A percentile compares a stretch with the other conserved stretches of the same genome.
phyloP scores from a whole-genome alignment of 2,888 invertebrate species.

The Pelosia muscerda region DNA sequence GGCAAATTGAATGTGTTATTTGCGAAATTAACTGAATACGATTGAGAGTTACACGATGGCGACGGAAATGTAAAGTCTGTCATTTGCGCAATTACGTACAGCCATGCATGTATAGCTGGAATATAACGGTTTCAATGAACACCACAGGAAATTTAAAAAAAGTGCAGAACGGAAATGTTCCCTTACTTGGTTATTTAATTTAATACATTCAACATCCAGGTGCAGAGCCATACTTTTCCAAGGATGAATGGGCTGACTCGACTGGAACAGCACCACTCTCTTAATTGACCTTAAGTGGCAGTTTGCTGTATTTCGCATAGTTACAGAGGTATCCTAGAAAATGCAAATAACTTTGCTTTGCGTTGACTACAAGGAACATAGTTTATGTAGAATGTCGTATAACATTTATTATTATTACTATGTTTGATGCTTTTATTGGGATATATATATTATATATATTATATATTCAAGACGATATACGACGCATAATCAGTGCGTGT shows the following conservation, averaged over 20 bases:
- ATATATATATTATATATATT: too few relatives aligned
- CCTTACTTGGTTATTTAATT: slow-evolving; percentile 2
- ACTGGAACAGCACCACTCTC: neutral
- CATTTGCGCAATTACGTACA: slow-evolving; percentile 49
- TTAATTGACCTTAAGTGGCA: neutral
- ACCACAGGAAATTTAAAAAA: slow-evolving; percentile 33
- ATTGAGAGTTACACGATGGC: slow-evolving; percentile 33
- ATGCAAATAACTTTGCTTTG: neutral
- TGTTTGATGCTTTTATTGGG: too few relatives aligned
- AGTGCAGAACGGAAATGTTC: neutral
- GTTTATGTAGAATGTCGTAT: too few relatives aligned
- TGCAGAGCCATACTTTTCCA: neutral
- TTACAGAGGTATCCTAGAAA: neutral
- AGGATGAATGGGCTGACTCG: neutral
- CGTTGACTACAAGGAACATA: neutral
- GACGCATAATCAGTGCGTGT: too few relatives aligned
- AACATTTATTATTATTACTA: too few relatives aligned
- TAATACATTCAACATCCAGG: neutral
- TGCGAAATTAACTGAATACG: slow-evolving; percentile 46
- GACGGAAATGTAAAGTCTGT: slow-evolving; percentile 49
- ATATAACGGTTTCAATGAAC: slow-evolving; percentile 38
- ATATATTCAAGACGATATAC: too few relatives aligned
- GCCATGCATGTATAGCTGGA: slow-evolving; percentile 33
- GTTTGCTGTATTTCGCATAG: neutral
- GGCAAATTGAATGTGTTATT: slow-evolving; percentile 40